Evolutionary conservation across 2,113 vertebrate species (phyloP).

Genomic region (Anser brachyrhynchus): DNA sequence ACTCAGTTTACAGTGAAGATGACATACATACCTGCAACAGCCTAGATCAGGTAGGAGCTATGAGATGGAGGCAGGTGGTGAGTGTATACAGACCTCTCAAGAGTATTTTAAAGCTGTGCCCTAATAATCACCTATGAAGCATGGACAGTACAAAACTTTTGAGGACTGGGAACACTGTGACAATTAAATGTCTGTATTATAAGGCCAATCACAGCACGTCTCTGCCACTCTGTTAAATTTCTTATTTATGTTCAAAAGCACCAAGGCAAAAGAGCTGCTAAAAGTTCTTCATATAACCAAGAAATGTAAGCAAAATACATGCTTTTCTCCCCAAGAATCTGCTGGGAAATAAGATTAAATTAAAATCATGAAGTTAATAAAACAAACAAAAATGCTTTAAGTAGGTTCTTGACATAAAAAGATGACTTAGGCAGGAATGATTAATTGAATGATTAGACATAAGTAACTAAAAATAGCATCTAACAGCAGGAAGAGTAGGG

Average conservation of each 20-base stretch:
- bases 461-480: conserved; percentile 25
- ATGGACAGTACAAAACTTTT: background rate
- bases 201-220: background rate
- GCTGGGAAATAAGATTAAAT: background rate
- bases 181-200: background rate
- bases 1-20: no score
- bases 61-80: background rate
- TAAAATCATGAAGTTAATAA: background rate
- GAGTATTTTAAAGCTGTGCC: background rate
- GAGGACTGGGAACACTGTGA: background rate
- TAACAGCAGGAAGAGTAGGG: conserved; percentile 10
- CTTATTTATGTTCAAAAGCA: background rate
- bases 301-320: background rate
- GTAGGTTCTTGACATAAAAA: conserved; percentile 18
- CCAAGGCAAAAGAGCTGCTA: background rate
- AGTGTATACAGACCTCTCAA: background rate
- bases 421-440: background rate
- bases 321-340: background rate
- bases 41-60: background rate
- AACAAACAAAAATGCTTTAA: background rate
- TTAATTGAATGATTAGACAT: conserved; percentile 21
- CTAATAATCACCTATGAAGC: background rate
- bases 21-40: background rate
- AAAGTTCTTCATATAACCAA: background rate
- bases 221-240: background rate